Base-by-base conservation (phyloP, 2,888 invertebrate genomes). In the Mechanitis messenoides region DNA sequence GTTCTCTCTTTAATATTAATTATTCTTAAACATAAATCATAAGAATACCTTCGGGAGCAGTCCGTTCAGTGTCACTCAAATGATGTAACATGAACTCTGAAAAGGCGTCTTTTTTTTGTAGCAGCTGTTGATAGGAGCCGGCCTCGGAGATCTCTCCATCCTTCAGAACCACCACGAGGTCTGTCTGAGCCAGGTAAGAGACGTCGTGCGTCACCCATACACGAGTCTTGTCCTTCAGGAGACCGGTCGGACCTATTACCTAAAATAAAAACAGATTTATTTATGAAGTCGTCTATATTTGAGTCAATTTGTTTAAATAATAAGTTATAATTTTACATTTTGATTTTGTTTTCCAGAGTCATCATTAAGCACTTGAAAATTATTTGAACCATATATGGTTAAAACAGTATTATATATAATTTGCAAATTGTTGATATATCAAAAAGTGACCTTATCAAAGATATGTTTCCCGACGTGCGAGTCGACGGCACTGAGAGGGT, bases 391-490 rank as follows among this genome's bases (percentile, higher is more conserved):
- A 1, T 20, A 20, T 20, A 20, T 20, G 20, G 20, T 20, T 1
- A 20, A 20, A 20, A 20, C 20, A 20, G 20, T 20, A 20, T 20
- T 42, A 9, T 3, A 42, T 42, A 5, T 42, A 42, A 9, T 42
- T 9, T 7, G 42, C 0, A 9, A 42, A 42, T 42, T 9, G 9
- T 9, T 9, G 11, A 7, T 42, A 3, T 9, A 42, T 42, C 9
- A 9, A 9, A 9, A 42, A 9, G n/a, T 60, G 71, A 97, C 97
- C 81, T 97, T 93, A 70, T 98, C 96, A 79, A 99, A 99, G 74
- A 99, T 97, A 80, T 98, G 98, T 87, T 97, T 98, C 12, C 98
- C 98, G 58, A 99, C 98, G 81, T 99, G 98, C 42, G 97, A 94
- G 84, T 99, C 99, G 1, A 99, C 98, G 3, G 98, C 98, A 78